phyloP scores from a whole-genome alignment of 2,797 vertebrate genomes.

The Steatocranus sp. region DNA sequence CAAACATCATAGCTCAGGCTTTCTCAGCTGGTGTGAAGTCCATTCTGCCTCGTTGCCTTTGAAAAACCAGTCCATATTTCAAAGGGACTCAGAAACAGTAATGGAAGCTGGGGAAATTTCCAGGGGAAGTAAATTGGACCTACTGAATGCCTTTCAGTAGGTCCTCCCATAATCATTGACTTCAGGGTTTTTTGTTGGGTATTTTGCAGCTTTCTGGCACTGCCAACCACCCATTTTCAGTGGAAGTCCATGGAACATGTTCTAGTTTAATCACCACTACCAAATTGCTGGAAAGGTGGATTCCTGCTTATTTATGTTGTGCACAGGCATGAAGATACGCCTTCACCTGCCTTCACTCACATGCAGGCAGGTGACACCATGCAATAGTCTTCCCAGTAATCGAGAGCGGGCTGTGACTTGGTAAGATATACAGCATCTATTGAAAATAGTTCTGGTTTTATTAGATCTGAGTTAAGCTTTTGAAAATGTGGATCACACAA shows the following conservation, averaged over 20 bases:
- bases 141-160: not conserved
- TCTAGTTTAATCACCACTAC: not conserved
- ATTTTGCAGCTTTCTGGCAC: not conserved
- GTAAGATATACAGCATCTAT: not conserved
- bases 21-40: not conserved
- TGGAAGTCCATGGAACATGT: not conserved
- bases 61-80: not conserved
- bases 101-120: not conserved
- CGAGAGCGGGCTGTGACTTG: not conserved
- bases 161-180: not conserved
- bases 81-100: not conserved
- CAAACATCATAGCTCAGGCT: not conserved
- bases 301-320: not conserved
- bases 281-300: not conserved
- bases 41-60: not conserved
- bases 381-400: not conserved
- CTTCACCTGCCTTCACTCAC: not conserved
- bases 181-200: accelerated
- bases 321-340: not conserved
- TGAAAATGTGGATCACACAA: accelerated
- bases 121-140: not conserved
- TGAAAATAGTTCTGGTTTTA: not conserved
- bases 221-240: not conserved
- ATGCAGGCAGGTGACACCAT: not conserved
- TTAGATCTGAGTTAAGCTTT: not conserved